A percentile compares a stretch with the other conserved stretches of the same genome.
Evolutionary conservation across 2,113 vertebrate genomes (phyloP).

Genomic region (Odontesthes bonariensis): DNA sequence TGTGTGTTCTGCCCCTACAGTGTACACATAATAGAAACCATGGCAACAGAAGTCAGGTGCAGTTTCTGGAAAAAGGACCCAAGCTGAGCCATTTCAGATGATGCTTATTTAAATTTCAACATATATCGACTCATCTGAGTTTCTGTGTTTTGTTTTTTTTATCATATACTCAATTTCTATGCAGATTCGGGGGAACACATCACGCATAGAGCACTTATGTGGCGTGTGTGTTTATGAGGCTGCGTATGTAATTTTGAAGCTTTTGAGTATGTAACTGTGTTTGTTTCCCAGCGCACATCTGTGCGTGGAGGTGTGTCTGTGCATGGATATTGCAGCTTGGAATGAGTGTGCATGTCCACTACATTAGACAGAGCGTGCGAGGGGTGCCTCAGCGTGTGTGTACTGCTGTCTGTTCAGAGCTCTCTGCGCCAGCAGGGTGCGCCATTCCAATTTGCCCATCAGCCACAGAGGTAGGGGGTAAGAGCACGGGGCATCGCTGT

Average conservation of each 20-base stretch:
- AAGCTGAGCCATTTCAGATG: slow-evolving; percentile 70
- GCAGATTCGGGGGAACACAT: slow-evolving; percentile 73
- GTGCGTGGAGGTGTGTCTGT: slow-evolving; percentile 59
- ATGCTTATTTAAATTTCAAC: slow-evolving; percentile 72
- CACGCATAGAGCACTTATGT: slow-evolving; percentile 59
- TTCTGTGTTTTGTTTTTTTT: slow-evolving; percentile 60
- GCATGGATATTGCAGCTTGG: slow-evolving; percentile 78
- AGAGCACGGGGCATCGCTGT: slow-evolving; percentile 76
- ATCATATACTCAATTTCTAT: slow-evolving; percentile 79
- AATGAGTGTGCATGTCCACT: slow-evolving; percentile 79
- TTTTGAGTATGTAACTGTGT: slow-evolving; percentile 26
- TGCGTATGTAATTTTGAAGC: slow-evolving; percentile 43
- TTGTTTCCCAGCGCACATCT: slow-evolving; percentile 36
- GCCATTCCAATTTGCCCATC: slow-evolving; percentile 83
- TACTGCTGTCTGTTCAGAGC: slow-evolving; percentile 75
- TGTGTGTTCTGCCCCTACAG: slow-evolving; percentile 19
- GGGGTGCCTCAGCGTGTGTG: slow-evolving; percentile 76
- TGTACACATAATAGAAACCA: slow-evolving; percentile 69
- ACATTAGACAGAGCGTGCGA: slow-evolving; percentile 76
- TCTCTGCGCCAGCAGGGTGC: slow-evolving; percentile 82
- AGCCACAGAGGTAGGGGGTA: slow-evolving; percentile 76
- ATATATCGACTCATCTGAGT: slow-evolving; percentile 62
- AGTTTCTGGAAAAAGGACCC: slow-evolving; percentile 46
- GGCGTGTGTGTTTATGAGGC: slow-evolving; percentile 38
- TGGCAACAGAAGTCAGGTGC: slow-evolving; percentile 73